Base-by-base conservation (phyloP, 1,140 invertebrate species). In the Macrobrachium nipponense region DNA sequence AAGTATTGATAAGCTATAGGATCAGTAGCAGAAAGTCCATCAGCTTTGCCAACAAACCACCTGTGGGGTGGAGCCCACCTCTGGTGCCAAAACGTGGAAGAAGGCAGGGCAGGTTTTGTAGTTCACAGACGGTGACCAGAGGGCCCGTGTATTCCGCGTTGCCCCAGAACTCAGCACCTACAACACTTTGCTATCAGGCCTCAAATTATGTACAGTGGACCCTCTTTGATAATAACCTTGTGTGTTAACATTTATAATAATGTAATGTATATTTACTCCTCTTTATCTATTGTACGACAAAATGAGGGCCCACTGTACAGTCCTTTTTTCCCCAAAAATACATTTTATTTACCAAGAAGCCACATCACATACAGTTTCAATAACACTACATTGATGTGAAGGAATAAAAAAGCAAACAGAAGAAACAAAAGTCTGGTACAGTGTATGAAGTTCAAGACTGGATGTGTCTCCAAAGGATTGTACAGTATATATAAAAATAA, bases 101-200 rank as follows among this genome's bases (percentile, higher is more conserved):
- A 87, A 87, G 85, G 85, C 85, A 58, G 85, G 85, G 79, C 85
- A 87, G 79, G 85, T 87, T 76, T 87, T 87, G 85, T 87, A 87
- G 85, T 87, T 87, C 79, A 58, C 81, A 61, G 85, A 81, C 27
- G 85, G 85, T 64, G 85, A 87, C 85, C 85, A 87, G 78, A 68
- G 80, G 85, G 85, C 79, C 66, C 85, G 60, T 59, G 79, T 60
- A 51, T 59, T 61, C 72, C 85, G 85, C 59, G 80, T 51, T 64
- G 79, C 68, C 61, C 79, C 79, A 82, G 79, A 87, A 66, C 58
- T 77, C 85, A 87, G 85, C 85, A 87, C 85, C 85, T 87, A 87
- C 85, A 87, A 87, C 85, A 87, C 80, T 82, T 66, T 62, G 85
- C 85, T 73, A 36, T 81, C 80, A 82, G 80, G 85, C 68, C 70